Base-by-base conservation (phyloP, 2,797 vertebrate genomes). In the Cossypha polioptera region DNA sequence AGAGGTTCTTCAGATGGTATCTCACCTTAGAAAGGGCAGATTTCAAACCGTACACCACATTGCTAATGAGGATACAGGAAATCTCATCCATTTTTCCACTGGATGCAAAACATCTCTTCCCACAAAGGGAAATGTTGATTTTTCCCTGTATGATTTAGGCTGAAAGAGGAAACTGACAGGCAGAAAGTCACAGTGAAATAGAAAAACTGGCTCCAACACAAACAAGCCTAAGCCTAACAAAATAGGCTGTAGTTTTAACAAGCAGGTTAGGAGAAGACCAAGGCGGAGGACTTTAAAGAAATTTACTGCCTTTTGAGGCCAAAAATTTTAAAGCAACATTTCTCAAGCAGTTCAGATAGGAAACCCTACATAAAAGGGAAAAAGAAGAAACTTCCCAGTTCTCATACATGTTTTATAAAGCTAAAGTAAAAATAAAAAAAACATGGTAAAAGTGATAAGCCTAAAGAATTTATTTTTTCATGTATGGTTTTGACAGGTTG, bases 201-300 rank as follows among this genome's bases (percentile, higher is more conserved):
- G 71, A 73, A 93, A 87, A 94, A 80, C 80, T 74, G 81, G 48
- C 89, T 96, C 85, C 94, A 96, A 92, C 69, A 86, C 58, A 92
- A 95, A 92, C 95, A 96, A 96, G 92, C 87, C 87, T 91, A 94
- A 94, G 87, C 94, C 83, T 96, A 91, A 97, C 81, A 86, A 92
- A 86, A 88, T 91, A 92, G 91, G 43, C 75, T 78, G 21, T 61
- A 92, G 81, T 86, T 94, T 95, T 88, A 92, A 91, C 78, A 74
- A 83, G 89, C 78, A 66, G 68, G 57, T 80, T 94, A 95, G 66
- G 51, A 93, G 51, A 83, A 88, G 81, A 77, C 73, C 45, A 51
- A 95, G 76, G 82, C 0, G 0, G 81, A 92, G 89, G 75, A 68
- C 47, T n/a, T 59, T 83, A 77, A 50, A 78, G 68, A 89, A 92